Percentiles rank a stretch among this genome's conserved stretches.
phyloP scores from a whole-genome alignment of 23 tunicate species.

The Ciona savignyi region DNA sequence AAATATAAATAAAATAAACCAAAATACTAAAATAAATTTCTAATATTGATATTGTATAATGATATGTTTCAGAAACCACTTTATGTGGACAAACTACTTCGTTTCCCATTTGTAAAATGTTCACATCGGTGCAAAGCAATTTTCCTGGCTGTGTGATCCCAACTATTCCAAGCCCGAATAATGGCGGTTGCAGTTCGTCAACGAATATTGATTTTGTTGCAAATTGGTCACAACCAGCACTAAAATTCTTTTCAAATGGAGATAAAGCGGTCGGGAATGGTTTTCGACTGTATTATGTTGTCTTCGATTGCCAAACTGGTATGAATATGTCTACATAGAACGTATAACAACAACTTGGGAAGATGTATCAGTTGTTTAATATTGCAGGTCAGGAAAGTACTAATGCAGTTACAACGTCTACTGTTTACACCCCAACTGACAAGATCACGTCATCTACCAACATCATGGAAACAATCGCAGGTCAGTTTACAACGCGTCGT shows the following conservation, averaged over 20 bases:
- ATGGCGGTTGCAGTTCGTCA: neutral
- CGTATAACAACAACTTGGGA: too few species aligned
- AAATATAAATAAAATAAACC: too few species aligned
- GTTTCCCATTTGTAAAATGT: neutral
- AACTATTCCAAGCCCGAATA: neutral
- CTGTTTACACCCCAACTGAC: too few species aligned
- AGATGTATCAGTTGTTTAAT: too few species aligned
- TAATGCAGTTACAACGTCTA: too few species aligned
- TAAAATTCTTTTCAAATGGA: neutral
- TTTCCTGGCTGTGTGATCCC: neutral
- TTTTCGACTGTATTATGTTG: neutral
- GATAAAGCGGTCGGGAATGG: neutral
- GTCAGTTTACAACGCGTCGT: too few species aligned
- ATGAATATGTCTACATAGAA: too few species aligned
- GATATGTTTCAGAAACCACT: neutral
- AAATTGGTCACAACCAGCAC: neutral
- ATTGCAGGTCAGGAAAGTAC: too few species aligned
- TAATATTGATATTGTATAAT: too few species aligned
- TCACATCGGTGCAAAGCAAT: neutral
- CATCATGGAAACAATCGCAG: too few species aligned
- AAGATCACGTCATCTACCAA: too few species aligned
- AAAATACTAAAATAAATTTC: too few species aligned
- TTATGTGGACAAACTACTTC: neutral
- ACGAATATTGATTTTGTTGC: neutral
- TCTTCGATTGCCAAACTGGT: neutral